These are phyloP conservation scores for Melangyna quadrimaculata DNA, from an alignment of 2,888 invertebrate genomes.

Conservation along the genomic window DNA sequence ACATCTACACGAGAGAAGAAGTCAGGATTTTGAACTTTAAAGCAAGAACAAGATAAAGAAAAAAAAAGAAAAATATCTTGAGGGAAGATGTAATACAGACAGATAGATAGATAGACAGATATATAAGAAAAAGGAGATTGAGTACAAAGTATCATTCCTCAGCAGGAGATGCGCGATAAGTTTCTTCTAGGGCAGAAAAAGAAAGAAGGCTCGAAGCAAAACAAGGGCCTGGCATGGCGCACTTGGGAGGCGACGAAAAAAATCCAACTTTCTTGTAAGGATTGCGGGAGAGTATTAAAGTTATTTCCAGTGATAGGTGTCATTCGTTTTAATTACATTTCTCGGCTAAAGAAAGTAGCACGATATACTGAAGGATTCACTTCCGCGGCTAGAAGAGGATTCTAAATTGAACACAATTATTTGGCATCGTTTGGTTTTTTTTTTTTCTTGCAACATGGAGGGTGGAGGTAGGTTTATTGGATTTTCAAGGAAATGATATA, in stretches of 20 bases:
- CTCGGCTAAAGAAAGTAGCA: conserved; percentile 19
- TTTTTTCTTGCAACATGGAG: background rate
- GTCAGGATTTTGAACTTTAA: conserved; percentile 48
- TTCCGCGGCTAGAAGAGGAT: conserved; percentile 43
- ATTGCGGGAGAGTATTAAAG: conserved; percentile 36
- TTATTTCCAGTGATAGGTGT: conserved; percentile 37
- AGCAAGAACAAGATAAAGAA: conserved; percentile 19
- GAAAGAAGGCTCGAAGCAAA: no score
- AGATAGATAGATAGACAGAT: background rate
- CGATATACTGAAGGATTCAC: conserved; percentile 6
- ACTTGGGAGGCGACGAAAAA: background rate
- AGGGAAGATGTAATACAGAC: background rate
- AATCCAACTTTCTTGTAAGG: conserved; percentile 12
- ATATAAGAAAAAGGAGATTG: conserved; percentile 1
- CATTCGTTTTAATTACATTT: conserved; percentile 54
- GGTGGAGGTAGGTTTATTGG: background rate
- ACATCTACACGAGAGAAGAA: background rate
- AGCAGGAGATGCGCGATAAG: conserved; percentile 11
- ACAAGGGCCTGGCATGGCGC: no score
- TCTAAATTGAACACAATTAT: conserved; percentile 46
- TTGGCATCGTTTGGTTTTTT: conserved; percentile 20
- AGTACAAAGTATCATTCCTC: conserved; percentile 16
- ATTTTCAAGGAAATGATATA: background rate
- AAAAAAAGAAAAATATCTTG: background rate
- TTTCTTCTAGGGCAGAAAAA: background rate